Evolutionary conservation across 2,113 vertebrate genomes (phyloP), one percentile per base, ranked within the genome.

Genomic region (Hiodon tergisus): DNA sequence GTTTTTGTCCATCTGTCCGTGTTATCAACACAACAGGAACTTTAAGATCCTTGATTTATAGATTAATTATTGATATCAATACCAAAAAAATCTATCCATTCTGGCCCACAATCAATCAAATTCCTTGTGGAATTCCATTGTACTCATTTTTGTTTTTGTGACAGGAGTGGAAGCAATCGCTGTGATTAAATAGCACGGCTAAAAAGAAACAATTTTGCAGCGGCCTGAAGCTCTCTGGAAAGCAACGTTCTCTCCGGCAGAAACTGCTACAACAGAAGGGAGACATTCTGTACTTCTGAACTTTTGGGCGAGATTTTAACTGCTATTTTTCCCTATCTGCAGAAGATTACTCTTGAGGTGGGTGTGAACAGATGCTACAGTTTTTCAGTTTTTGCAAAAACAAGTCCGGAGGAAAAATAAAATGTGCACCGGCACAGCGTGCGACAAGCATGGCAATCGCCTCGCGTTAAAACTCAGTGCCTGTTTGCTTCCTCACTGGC

Each of bases 221-320:
- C 61, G 71, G 65, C 55, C 53, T 69, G 5, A 58, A 53, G 73
- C 74, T 14, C 52, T 46, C 55, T 76, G 31, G 63, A 74, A 71
- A 74, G 46, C 69, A 17, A 67, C 57, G 65, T 74, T 53, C 17
- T 51, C 65, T 58, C 66, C 50, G 46, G 9, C 57, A 62, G 48
- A 71, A 58, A 72, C 68, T 62, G 73, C 69, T 71, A 73, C 66
- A 76, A 62, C 53, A 78, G 31, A 54, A 48, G 47, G 31, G 54
- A 50, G 8, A 67, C 55, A 1, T 73, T 63, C 65, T 71, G 74
- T 77, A 75, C 73, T 75, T 67, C 51, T 75, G 71, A 82, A 80
- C 62, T 78, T 78, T 72, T 50, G 53, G 54, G 69, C 55, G 59
- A 77, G 60, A 77, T 58, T 60, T 78, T 71, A 50, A 70, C 67